Evolutionary conservation across 2,113 vertebrate genomes (phyloP), one percentile per base, ranked within the genome.

Genomic region (Lichenostomus cassidix): DNA sequence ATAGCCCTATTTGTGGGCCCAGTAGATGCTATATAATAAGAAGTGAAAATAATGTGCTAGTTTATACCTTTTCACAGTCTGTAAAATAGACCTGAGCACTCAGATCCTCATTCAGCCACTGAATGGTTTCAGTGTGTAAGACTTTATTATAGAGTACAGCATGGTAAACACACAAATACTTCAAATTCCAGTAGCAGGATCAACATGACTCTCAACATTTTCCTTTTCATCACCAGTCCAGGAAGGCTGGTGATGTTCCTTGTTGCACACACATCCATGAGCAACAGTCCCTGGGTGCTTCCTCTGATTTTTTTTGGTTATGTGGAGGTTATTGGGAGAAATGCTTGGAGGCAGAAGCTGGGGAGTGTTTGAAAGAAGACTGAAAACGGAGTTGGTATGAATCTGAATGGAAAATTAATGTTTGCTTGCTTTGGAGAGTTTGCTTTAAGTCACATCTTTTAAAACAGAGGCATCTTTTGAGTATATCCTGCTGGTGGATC

Each of bases 251-350:
- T 37, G 47, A 11, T 65, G 11, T 63, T 83, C 33, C 52, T 81
- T 63, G 39, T 63, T 59, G 35, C 8, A 27, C 7, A n/a, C 7
- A 5, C 2, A 6, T 50, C 16, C 1, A 0, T 39, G 35, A 21
- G 10, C 16, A 55, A 3, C 0, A 0, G 18, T 63, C 29, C 11
- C 29, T 56, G 15, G 12, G 19, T 67, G 16, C 7, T 41, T 59
- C 12, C 21, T 80, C 29, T 31, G 27, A 9, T 8, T 16, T 41
- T 49, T 49, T 49, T 56, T 47, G 1, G 14, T 44, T 31, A 15
- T 29, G 6, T 68, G 74, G 58, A 60, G 24, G 39, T 60, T 41
- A 5, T 41, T 73, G 58, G n/a, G 14, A 25, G n/a, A 88, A 83
- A 67, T 37, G 2, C 17, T 52, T 0, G 0, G 35, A 59, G 33